Evolutionary conservation across 2,797 vertebrate species (phyloP).

Genomic region (Falco novaeseelandiae): DNA sequence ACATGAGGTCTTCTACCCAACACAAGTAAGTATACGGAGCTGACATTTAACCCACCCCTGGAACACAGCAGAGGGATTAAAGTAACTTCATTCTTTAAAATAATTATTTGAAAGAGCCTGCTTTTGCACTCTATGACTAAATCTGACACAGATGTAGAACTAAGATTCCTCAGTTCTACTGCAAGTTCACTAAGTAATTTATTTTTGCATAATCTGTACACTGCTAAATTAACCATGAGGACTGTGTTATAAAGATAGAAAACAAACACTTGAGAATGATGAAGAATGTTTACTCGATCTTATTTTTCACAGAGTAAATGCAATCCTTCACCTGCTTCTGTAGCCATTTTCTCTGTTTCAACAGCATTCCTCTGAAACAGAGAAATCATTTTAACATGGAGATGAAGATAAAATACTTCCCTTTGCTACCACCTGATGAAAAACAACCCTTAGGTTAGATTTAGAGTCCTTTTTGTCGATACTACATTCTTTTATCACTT

Average conservation of each 20-base stretch:
- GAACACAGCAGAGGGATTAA: constrained; percentile 11
- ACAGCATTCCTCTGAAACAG: neutral
- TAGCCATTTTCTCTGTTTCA: neutral
- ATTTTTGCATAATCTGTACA: constrained; percentile 24
- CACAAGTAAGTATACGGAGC: neutral
- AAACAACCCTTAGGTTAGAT: constrained; percentile 76
- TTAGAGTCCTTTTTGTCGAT: constrained; percentile 75
- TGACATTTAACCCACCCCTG: neutral
- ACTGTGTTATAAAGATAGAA: neutral
- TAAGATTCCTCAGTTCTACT: neutral
- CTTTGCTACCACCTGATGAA: constrained; percentile 75
- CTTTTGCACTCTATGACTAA: neutral
- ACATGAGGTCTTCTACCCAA: neutral
- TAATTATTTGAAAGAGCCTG: neutral
- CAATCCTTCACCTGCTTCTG: neutral
- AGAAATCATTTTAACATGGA: neutral
- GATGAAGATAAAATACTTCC: constrained; percentile 75
- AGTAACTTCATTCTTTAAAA: neutral
- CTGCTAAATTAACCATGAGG: constrained; percentile 48
- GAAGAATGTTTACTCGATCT: constrained; percentile 20
- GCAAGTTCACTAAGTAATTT: neutral
- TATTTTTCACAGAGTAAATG: neutral
- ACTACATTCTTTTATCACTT: constrained; percentile 75
- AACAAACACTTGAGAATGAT: neutral
- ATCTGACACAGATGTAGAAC: constrained; percentile 9